A percentile compares a stretch with the other conserved stretches of the same genome.
phyloP scores from a whole-genome alignment of 2,113 vertebrate genomes.

The Larimichthys polyactis region DNA sequence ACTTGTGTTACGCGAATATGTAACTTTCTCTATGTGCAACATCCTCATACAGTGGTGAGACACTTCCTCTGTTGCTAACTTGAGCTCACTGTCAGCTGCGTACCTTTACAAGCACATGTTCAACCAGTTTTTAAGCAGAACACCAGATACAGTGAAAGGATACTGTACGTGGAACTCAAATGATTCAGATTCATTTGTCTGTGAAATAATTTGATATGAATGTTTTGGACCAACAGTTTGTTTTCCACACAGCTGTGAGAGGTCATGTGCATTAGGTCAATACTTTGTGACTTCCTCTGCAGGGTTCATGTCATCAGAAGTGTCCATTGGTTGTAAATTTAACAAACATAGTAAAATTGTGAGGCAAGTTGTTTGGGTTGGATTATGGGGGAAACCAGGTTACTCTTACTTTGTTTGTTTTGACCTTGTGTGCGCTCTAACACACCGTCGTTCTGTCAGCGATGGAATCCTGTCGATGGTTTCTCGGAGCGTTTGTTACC shows the following conservation, averaged over 20 bases:
- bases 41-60: conserved; percentile 1
- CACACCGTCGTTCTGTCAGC: conserved; percentile 76
- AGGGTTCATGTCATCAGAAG: background rate
- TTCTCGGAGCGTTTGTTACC: conserved; percentile 95
- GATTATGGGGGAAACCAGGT: background rate
- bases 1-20: background rate
- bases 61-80: conserved; percentile 41
- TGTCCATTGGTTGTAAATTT: background rate
- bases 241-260: background rate
- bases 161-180: background rate
- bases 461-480: conserved; percentile 97
- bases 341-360: background rate
- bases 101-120: background rate
- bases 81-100: background rate
- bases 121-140: background rate
- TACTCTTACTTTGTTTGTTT: background rate
- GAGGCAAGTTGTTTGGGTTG: background rate
- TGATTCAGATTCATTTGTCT: background rate
- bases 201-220: background rate
- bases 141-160: background rate
- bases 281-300: background rate
- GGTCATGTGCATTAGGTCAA: background rate
- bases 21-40: background rate
- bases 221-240: background rate
- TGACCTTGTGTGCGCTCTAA: background rate